phyloP scores from a whole-genome alignment of 1,140 invertebrate species.

The Drosophila grimshawi region DNA sequence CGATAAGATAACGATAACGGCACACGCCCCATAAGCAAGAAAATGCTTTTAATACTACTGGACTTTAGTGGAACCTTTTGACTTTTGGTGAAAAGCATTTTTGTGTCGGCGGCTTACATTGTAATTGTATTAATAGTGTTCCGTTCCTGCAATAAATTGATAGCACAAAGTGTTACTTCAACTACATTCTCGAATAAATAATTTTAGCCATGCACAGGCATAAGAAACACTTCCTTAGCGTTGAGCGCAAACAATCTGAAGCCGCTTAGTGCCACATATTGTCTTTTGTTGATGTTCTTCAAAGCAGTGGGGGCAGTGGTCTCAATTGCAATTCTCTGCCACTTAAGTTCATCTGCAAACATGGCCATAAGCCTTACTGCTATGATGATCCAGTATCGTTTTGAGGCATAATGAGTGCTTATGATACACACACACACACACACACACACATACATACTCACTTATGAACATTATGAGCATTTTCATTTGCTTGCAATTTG shows the following conservation, averaged over 20 bases:
- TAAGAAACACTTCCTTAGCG: constrained; percentile 56
- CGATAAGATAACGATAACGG: constrained; percentile 60
- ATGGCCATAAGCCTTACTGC: constrained; percentile 65
- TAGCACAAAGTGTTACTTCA: not conserved
- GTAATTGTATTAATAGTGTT: not conserved
- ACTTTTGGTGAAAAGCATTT: constrained; percentile 10
- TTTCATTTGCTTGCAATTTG: constrained; percentile 6
- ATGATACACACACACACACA: not conserved
- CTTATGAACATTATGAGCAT: not conserved
- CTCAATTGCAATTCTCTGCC: constrained; percentile 67
- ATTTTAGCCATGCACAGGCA: constrained; percentile 52
- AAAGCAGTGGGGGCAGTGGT: constrained; percentile 18
- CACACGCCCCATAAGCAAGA: not conserved
- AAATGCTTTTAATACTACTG: not conserved
- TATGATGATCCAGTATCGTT: constrained; percentile 55
- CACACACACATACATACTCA: not conserved
- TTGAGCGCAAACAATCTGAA: constrained; percentile 47
- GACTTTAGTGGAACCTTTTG: not conserved
- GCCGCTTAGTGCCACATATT: constrained; percentile 12
- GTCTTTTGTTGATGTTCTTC: constrained; percentile 32
- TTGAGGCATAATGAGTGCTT: constrained; percentile 45
- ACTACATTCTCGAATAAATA: not conserved
- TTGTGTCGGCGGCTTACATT: constrained; percentile 1
- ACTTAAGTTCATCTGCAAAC: constrained; percentile 70
- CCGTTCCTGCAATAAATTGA: not conserved